Percentiles rank a stretch among this genome's conserved stretches.
Conservation (phyloP, 2,888 invertebrate species). For the Polyploca ridens region DNA sequence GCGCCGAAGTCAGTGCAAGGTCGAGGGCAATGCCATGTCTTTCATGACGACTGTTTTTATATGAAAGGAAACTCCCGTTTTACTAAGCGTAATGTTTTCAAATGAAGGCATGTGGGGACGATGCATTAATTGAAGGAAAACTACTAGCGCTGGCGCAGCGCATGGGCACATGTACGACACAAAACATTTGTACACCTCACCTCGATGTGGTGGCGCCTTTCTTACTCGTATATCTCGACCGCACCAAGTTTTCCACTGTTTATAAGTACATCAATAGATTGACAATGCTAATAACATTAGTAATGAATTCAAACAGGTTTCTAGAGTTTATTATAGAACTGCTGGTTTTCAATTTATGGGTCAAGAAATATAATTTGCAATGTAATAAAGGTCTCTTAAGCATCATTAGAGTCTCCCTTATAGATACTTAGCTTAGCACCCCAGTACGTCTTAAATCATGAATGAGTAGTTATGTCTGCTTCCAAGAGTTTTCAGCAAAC, state of each 20-base stretch:
- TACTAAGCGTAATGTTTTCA: not conserved
- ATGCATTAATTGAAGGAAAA: slow-evolving; percentile 51
- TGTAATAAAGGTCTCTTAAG: not conserved
- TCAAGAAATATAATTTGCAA: slow-evolving; percentile 1
- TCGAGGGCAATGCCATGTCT: slow-evolving; percentile 20
- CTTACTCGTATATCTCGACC: not conserved
- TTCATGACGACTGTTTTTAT: slow-evolving; percentile 28
- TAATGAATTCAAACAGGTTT: not conserved
- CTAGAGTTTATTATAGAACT: slow-evolving; percentile 3
- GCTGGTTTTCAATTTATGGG: not conserved
- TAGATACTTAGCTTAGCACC: not conserved
- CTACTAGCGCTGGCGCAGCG: slow-evolving; percentile 34
- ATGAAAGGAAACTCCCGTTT: slow-evolving; percentile 50
- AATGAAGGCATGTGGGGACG: slow-evolving; percentile 27
- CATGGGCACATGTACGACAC: not conserved
- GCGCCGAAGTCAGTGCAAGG: slow-evolving; percentile 28
- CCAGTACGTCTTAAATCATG: not conserved
- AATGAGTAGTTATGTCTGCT: not conserved
- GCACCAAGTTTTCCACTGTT: slow-evolving; percentile 15
- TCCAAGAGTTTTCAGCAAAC: not conserved
- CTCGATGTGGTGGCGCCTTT: not conserved
- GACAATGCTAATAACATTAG: not conserved
- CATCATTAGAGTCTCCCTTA: not conserved
- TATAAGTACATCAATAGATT: slow-evolving; percentile 4
- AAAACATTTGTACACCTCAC: slow-evolving; percentile 5